Conservation (phyloP, 30 jellyfish, hydroid and myxozoan genomes). For the Hydra vulgaris region DNA sequence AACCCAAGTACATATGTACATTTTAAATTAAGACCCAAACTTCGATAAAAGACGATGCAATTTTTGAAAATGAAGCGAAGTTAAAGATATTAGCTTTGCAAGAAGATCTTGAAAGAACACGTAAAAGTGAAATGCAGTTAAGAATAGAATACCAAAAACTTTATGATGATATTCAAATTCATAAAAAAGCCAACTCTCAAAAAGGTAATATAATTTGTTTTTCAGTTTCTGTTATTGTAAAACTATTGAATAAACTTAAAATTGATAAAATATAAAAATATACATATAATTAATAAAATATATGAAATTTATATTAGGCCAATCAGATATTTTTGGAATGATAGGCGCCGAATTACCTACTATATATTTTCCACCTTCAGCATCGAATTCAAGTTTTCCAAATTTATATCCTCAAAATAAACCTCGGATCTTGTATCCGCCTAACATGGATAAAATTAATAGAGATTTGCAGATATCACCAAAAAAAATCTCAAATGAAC, state of each 20-base stretch:
- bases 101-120: neutral
- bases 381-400: neutral
- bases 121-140: neutral
- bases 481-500: neutral
- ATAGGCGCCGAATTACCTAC: neutral
- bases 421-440: neutral
- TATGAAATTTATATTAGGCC: neutral
- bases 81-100: neutral
- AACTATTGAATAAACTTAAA: too few relatives aligned
- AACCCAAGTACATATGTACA: too few relatives aligned
- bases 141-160: neutral
- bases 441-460: neutral
- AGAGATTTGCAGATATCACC: neutral
- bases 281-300: too few relatives aligned
- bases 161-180: neutral
- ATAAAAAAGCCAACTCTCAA: neutral
- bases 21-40: neutral
- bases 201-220: neutral
- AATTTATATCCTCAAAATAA: neutral
- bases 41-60: neutral
- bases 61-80: neutral
- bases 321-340: neutral
- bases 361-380: neutral
- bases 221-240: too few relatives aligned
- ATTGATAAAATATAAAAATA: too few relatives aligned